These are phyloP conservation scores for Pteria penguin DNA, from an alignment of 2,888 invertebrate species.

Conservation along the genomic window DNA sequence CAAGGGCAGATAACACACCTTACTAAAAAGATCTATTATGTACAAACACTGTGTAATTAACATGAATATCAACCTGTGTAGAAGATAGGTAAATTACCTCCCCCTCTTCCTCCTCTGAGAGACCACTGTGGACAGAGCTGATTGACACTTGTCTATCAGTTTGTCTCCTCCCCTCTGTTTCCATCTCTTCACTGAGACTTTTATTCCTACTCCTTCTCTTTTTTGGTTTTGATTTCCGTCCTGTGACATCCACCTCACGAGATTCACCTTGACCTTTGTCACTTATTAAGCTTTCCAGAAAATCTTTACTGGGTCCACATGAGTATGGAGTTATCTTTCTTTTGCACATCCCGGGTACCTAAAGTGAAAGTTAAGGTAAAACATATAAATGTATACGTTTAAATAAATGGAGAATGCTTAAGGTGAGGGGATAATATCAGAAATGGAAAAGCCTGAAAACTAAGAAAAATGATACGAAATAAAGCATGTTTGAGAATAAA, in stretches of 20 bases:
- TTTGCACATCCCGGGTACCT: slow-evolving; percentile 74
- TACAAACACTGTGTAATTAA: no score
- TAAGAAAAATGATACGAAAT: no score
- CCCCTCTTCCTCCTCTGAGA: slow-evolving; percentile 56
- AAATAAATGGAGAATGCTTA: no score
- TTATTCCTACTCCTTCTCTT: slow-evolving; percentile 63
- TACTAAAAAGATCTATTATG: no score
- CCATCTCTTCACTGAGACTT: slow-evolving; percentile 59
- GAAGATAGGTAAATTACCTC: no score
- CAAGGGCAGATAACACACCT: no score
- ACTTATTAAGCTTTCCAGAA: slow-evolving; percentile 65
- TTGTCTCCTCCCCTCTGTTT: slow-evolving; percentile 33
- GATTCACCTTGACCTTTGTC: slow-evolving; percentile 34
- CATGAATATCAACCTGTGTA: no score
- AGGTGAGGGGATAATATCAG: no score
- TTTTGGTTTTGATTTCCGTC: slow-evolving; percentile 60
- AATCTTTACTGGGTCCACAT: slow-evolving; percentile 65
- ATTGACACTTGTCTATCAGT: slow-evolving; percentile 62
- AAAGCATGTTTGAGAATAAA: no score
- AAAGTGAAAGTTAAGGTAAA: background rate
- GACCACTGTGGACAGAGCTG: slow-evolving; percentile 65
- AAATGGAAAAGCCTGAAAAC: no score
- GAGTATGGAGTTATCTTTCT: slow-evolving; percentile 75
- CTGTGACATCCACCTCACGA: slow-evolving; percentile 23
- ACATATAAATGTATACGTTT: background rate